Evolutionary conservation across 2,888 invertebrate genomes (phyloP).

Genomic region (Apamea epomidion): DNA sequence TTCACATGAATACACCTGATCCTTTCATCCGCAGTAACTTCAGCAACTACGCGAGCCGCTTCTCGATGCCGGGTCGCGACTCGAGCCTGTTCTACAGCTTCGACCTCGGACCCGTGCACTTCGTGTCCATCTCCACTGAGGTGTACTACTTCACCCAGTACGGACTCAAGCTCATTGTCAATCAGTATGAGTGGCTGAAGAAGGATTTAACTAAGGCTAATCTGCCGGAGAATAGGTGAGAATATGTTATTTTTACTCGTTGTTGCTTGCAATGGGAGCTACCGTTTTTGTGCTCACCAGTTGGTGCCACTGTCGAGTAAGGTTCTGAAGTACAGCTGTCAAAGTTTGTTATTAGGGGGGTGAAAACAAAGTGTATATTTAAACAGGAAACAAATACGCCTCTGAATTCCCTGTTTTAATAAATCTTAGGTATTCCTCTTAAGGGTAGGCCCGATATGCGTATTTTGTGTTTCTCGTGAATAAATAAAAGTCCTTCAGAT

Average conservation of each 20-base stretch:
- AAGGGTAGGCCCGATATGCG: not conserved
- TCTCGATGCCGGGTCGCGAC: slow-evolving; percentile 96
- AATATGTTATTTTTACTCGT: not conserved
- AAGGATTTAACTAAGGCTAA: slow-evolving; percentile 94
- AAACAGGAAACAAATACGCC: no score
- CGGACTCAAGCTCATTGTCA: slow-evolving; percentile 94
- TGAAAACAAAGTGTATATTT: no score
- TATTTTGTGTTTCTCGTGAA: not conserved
- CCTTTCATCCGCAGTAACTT: slow-evolving; percentile 93
- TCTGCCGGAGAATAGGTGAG: slow-evolving; percentile 92
- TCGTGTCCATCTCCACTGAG: slow-evolving; percentile 98
- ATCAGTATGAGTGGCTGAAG: slow-evolving; percentile 96
- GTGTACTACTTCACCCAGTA: slow-evolving; percentile 97
- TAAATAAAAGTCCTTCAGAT: no score
- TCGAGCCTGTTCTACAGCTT: slow-evolving; percentile 96
- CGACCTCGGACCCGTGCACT: slow-evolving; percentile 96
- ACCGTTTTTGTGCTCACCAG: no score
- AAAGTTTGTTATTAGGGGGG: no score
- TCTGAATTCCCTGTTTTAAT: no score
- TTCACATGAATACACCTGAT: not conserved
- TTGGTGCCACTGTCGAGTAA: no score
- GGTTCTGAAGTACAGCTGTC: no score
- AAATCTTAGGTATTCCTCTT: no score
- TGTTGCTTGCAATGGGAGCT: not conserved
- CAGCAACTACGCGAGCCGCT: slow-evolving; percentile 97